Evolutionary conservation across 2,113 vertebrate genomes (phyloP).

Genomic region (Paracanthobrama guichenoti): DNA sequence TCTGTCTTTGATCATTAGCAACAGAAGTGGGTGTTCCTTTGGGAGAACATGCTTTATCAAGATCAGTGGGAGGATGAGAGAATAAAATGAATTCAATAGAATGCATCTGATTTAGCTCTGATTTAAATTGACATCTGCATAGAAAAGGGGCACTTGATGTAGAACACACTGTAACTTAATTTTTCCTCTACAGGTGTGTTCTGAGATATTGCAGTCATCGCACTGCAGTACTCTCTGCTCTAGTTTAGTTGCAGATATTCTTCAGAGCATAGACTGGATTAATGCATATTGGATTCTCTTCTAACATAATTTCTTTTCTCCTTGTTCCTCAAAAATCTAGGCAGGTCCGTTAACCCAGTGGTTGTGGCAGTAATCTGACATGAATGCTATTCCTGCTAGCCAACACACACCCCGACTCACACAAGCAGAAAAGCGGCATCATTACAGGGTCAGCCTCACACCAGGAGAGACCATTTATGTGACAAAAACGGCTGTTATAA

Average conservation of each 20-base stretch:
- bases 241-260: neutral
- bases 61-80: neutral
- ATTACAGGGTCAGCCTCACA: constrained; percentile 30
- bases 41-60: neutral
- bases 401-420: constrained; percentile 12
- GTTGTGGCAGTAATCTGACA: neutral
- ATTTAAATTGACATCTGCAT: neutral
- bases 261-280: neutral
- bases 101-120: neutral
- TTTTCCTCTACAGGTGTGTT: neutral
- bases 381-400: neutral
- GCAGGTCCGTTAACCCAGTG: neutral
- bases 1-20: constrained; percentile 28
- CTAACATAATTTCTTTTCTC: neutral
- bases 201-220: neutral
- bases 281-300: neutral
- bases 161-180: neutral
- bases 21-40: constrained; percentile 9
- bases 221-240: constrained; percentile 4
- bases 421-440: neutral
- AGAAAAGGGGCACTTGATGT: neutral
- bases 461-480: constrained; percentile 2
- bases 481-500: neutral
- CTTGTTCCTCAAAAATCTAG: neutral
- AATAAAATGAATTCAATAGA: neutral